Base-by-base conservation (phyloP, 2,888 invertebrate species). In the Patella depressa region DNA sequence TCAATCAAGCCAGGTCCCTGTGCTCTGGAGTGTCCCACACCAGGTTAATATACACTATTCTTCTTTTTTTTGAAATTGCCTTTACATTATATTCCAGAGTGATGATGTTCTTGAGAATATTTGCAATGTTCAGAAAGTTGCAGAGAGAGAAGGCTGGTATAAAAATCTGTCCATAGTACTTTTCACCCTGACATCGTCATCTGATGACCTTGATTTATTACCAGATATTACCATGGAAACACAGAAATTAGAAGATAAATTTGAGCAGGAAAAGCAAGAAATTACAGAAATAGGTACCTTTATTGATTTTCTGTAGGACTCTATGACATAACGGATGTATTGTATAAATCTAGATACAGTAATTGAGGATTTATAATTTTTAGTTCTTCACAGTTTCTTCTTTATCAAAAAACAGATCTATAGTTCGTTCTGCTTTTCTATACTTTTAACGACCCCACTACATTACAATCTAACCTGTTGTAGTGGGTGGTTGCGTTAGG, bases 141-240 rank as follows among this genome's bases (percentile, higher is more conserved):
- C 86, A 0, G 73, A 75, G 17, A 78, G 81, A 0, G 88, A 89
- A 79, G 87, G 88, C 24, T 89, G 88, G 88, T 85, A 81, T 75
- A 84, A 87, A 74, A 88, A 86, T 75, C 81, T 89, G 11, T 78
- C 82, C 1, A 77, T 80, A n/a, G 78, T 82, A 11, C 53, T 87
- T 24, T 88, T 88, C 82, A 81, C 82, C 29, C 72, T 86, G 59
- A 80, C 82, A 0, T 74, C 73, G 15, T 69, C 71, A 53, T 75
- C 75, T 2, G 80, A 77, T 1, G 83, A 79, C 29, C 57, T 73
- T 9, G 72, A 71, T 14, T 74, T 57, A 12, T 53, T 75, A 72
- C 71, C 75, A 17, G 76, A 75, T 19, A 53, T 45, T 53, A 65
- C 79, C 29, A 75, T 79, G 15, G 81, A 81, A 45, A 75, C 69